Evolutionary conservation across 2,888 invertebrate genomes (phyloP).

Genomic region (Pardosa pseudoannulata): DNA sequence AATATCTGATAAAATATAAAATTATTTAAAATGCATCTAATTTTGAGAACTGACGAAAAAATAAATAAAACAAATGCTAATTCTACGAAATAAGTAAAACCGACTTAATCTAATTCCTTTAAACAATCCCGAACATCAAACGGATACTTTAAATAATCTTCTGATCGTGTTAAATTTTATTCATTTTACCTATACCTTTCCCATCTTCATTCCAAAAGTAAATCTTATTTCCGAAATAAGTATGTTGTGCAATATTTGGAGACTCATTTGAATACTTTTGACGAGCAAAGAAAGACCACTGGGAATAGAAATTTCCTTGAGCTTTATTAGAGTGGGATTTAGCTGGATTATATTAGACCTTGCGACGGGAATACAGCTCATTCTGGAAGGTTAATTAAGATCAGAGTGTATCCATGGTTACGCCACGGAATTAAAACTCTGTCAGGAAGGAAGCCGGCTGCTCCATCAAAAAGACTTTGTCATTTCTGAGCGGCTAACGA

Average conservation of each 20-base stretch:
- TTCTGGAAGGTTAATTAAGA: slow-evolving; percentile 67
- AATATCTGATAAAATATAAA: too few species aligned
- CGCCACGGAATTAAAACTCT: slow-evolving; percentile 69
- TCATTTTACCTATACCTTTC: neutral
- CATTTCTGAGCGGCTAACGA: slow-evolving; percentile 52
- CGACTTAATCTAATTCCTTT: neutral
- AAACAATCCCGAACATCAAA: neutral
- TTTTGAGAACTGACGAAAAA: too few species aligned
- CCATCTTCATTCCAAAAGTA: neutral
- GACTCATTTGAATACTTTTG: slow-evolving; percentile 33
- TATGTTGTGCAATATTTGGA: neutral
- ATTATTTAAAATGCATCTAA: too few species aligned
- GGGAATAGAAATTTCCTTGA: slow-evolving; percentile 22
- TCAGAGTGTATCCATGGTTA: slow-evolving; percentile 46
- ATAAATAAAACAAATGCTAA: too few species aligned
- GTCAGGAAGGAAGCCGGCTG: slow-evolving; percentile 35
- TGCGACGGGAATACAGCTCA: slow-evolving; percentile 8
- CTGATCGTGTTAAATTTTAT: neutral
- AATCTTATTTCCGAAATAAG: slow-evolving; percentile 7
- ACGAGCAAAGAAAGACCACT: neutral
- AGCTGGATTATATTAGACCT: slow-evolving; percentile 55
- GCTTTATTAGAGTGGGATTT: slow-evolving; percentile 44
- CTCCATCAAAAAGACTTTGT: slow-evolving; percentile 60
- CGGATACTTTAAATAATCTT: neutral
- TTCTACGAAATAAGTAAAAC: too few species aligned